Evolutionary conservation across 2,797 vertebrate species (phyloP), one percentile per base, ranked within the genome.

Genomic region (Aratinga solstitialis): DNA sequence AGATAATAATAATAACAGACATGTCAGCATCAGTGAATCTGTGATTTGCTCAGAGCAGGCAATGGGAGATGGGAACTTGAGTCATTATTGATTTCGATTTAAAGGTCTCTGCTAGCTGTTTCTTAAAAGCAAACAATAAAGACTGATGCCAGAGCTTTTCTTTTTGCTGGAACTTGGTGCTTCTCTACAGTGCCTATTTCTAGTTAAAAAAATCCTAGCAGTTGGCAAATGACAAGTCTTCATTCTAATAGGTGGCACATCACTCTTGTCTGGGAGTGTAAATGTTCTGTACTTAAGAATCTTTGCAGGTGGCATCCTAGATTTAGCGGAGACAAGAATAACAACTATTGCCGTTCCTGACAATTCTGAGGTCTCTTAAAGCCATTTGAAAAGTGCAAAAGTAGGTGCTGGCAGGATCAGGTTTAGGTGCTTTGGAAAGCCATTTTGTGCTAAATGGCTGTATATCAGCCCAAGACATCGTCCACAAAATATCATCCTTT

Each of bases 141-240:
- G 19, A 29, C 68, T 85, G 65, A 43, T 89, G 69, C 90, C 53
- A 94, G 71, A 87, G 15, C 42, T 87, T 29, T 67, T 77, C 38
- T 84, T 95, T 93, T 92, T 85, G 58, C 74, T 93, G 84, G 53
- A 89, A 69, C 66, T 84, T 67, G 43, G 54, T 75, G 53, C 75
- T 96, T 83, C 72, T 93, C 86, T 85, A 75, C 65, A 74, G 68
- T 59, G 20, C 58, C 58, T 94, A 58, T 92, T 96, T 96, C 91
- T 92, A 87, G 77, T 95, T 90, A 87, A 84, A 65, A 93, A 82
- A 92, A 89, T 84, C 63, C 68, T 91, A 92, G 65, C 90, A 93
- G 91, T 80, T 96, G 93, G 84, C 66, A 96, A 93, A 94, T 91
- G 85, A 77, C 89, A 96, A 51, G 75, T 87, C 81, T 79, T 95